A percentile compares a stretch with the other conserved stretches of the same genome.
Evolutionary conservation across 2,113 vertebrate species (phyloP).

Genomic region (Prochilodus magdalenae): DNA sequence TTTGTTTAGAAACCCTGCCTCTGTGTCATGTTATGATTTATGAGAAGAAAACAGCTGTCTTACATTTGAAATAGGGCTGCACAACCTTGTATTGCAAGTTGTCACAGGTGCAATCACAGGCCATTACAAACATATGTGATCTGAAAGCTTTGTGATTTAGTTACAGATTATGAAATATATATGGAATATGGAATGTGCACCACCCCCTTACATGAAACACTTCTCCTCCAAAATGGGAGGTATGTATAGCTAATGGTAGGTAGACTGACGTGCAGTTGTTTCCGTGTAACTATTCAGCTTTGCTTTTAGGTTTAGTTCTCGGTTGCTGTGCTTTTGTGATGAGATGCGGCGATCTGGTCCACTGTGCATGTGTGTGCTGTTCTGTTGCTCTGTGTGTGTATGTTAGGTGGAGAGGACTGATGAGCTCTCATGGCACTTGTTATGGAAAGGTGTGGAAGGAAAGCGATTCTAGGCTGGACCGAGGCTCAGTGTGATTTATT

Average conservation of each 20-base stretch:
- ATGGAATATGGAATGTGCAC: background rate
- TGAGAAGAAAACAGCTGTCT: too few relatives aligned
- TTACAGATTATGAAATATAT: too few relatives aligned
- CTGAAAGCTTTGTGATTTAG: background rate
- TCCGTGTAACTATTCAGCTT: background rate
- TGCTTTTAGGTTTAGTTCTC: too few relatives aligned
- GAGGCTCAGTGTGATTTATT: slow-evolving; percentile 51
- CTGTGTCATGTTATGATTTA: too few relatives aligned
- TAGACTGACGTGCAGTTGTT: too few relatives aligned
- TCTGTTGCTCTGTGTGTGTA: background rate
- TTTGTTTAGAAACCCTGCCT: background rate
- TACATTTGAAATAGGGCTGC: too few relatives aligned
- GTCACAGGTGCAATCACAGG: background rate
- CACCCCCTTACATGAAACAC: too few relatives aligned
- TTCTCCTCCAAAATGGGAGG: too few relatives aligned
- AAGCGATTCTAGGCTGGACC: slow-evolving; percentile 42
- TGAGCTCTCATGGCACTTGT: slow-evolving; percentile 39
- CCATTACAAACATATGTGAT: background rate
- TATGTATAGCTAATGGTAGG: too few relatives aligned
- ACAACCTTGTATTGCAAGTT: background rate
- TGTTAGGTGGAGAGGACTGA: slow-evolving; percentile 25
- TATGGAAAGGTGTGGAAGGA: slow-evolving; percentile 51
- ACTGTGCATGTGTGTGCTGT: background rate
- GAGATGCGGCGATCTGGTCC: background rate
- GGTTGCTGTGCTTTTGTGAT: background rate